Evolutionary conservation across 2,888 invertebrate species (phyloP).

Genomic region (Drosophila austrosaltans): DNA sequence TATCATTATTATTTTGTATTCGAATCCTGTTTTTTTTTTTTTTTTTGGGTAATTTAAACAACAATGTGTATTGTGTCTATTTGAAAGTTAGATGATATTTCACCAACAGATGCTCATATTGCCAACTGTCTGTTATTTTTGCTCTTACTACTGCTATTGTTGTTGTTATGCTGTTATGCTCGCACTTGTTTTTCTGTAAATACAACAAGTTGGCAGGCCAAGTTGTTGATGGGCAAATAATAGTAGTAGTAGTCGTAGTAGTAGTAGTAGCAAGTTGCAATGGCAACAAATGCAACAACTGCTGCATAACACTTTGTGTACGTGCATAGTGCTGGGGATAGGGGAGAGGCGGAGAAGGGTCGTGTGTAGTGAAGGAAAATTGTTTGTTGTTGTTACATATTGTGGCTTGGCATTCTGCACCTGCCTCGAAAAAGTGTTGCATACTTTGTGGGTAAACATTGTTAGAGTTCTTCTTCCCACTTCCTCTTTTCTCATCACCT

Average conservation of each 20-base stretch:
- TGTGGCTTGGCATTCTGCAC: slow-evolving; percentile 57
- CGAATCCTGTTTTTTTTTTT: too few species aligned
- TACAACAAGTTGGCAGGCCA: slow-evolving; percentile 64
- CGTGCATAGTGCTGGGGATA: slow-evolving; percentile 49
- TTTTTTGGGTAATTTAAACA: background rate
- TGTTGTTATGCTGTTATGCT: slow-evolving; percentile 23
- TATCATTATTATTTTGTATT: background rate
- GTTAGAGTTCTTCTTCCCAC: slow-evolving; percentile 5
- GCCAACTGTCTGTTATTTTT: slow-evolving; percentile 23
- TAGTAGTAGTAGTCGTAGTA: slow-evolving; percentile 36
- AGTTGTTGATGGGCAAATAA: slow-evolving; percentile 77
- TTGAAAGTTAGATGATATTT: slow-evolving; percentile 1
- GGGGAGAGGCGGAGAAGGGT: slow-evolving; percentile 22
- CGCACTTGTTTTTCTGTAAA: slow-evolving; percentile 53
- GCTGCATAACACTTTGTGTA: slow-evolving; percentile 52
- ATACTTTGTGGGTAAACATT: slow-evolving; percentile 56
- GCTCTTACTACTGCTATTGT: slow-evolving; percentile 28
- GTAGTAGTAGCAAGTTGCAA: slow-evolving; percentile 52
- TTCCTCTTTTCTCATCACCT: background rate
- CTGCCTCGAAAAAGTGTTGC: slow-evolving; percentile 56
- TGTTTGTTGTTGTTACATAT: slow-evolving; percentile 27
- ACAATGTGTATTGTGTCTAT: background rate
- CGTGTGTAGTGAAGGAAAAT: background rate
- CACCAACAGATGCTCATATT: slow-evolving; percentile 11
- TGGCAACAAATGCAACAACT: slow-evolving; percentile 18